Evolutionary conservation across 1,140 invertebrate species (phyloP), one percentile per base, ranked within the genome.

Genomic region (Caenorhabditis inopinata): DNA sequence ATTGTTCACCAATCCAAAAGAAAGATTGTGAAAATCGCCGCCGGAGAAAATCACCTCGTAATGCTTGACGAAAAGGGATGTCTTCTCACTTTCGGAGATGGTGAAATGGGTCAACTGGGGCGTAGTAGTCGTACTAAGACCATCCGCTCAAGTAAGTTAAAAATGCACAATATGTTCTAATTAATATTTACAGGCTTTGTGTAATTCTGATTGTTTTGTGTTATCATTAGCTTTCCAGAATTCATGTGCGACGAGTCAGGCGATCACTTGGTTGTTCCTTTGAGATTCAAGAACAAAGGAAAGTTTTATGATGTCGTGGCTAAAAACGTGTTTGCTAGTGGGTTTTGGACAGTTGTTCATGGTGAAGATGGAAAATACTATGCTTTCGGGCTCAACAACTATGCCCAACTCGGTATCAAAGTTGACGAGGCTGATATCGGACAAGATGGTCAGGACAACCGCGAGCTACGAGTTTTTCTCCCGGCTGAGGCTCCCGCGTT

Each of bases 71-170:
- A 81, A 29, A 74, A 85, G n/a, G 86, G 86, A 0, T 77, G 85
- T 27, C 47, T 87, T 58, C 74, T 87, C n/a, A 88, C 86, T 2
- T 87, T 87, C 68, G 86, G 86, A 49, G 87, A 87, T 46, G 84
- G 85, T 47, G 84, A 85, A 7, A 81, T 83, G 81, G 86, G 86
- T 7, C 86, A 87, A 38, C 76, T 88, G 18, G 86, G 86, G 25
- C 77, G 87, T 32, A 84, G 80, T 18, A 49, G 81, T 7, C 83
- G 87, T 38, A 82, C 83, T 6, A 80, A 83, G 27, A 82, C 81
- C 21, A 87, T 87, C 48, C 83, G 86, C 35, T 80, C 83, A 42
- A 82, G 85, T 86, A 16, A 79, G 83, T n/a, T n/a, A n/a, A n/a
- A n/a, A n/a, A n/a, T n/a, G n/a, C n/a, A n/a, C n/a, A n/a, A n/a